Evolutionary conservation across 2,888 invertebrate genomes (phyloP).

Genomic region (Agrotis segetum): DNA sequence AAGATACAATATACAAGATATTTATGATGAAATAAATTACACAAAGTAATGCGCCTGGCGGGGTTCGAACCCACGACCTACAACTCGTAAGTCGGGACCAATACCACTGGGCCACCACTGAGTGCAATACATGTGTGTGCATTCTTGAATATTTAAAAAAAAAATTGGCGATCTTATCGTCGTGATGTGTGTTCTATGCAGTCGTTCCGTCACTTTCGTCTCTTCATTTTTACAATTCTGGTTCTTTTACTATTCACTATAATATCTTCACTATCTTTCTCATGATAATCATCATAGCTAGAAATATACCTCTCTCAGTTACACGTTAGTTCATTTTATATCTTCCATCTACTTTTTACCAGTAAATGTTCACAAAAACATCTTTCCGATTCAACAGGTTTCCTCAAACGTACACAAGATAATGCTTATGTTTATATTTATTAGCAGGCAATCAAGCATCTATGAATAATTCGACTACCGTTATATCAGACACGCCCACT

Average conservation of each 20-base stretch:
- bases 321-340: neutral
- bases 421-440: conserved; percentile 29
- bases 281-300: neutral
- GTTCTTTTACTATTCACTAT: neutral
- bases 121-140: too few relatives aligned
- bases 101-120: too few relatives aligned
- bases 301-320: neutral
- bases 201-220: neutral
- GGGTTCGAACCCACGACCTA: too few relatives aligned
- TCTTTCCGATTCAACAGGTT: conserved; percentile 17
- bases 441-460: conserved; percentile 36
- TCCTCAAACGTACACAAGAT: conserved; percentile 11
- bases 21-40: too few relatives aligned
- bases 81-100: too few relatives aligned
- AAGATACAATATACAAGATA: too few relatives aligned
- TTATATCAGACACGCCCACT: conserved; percentile 66
- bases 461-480: conserved; percentile 63
- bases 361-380: conserved; percentile 1
- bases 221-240: neutral
- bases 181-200: neutral
- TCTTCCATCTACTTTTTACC: neutral
- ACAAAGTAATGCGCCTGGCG: too few relatives aligned
- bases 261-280: neutral
- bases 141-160: too few relatives aligned
- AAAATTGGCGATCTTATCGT: neutral